Evolutionary conservation across 2,888 invertebrate genomes (phyloP).

Genomic region (Melieria crassipennis): DNA sequence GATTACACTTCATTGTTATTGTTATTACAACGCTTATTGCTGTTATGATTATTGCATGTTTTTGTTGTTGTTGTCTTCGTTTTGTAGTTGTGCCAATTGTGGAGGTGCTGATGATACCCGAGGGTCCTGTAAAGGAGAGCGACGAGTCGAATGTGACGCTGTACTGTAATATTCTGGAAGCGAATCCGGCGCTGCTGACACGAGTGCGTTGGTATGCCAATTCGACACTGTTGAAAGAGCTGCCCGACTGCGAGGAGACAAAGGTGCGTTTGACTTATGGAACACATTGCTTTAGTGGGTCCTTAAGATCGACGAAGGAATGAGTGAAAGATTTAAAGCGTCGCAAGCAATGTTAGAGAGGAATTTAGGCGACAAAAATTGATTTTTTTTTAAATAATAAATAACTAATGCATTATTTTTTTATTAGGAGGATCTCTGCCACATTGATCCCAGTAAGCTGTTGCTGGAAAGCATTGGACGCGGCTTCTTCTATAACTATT

Average conservation of each 20-base stretch:
- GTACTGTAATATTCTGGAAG: conserved; percentile 80
- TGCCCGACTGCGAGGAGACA: conserved; percentile 76
- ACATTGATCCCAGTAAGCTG: conserved; percentile 87
- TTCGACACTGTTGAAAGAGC: conserved; percentile 82
- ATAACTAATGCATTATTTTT: conserved; percentile 11
- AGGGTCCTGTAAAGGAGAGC: conserved; percentile 80
- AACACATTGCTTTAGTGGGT: too few species aligned
- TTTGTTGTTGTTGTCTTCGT: neutral
- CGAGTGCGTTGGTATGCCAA: conserved; percentile 90
- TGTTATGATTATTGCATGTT: neutral
- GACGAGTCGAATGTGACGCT: conserved; percentile 84
- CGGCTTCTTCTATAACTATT: conserved; percentile 92
- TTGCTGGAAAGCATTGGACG: conserved; percentile 86
- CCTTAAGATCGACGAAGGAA: too few species aligned
- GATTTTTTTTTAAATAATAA: neutral
- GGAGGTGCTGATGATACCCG: conserved; percentile 78
- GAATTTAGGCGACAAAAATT: neutral
- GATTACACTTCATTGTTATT: too few species aligned
- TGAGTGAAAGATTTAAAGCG: too few species aligned
- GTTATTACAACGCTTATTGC: neutral
- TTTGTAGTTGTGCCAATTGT: conserved; percentile 80
- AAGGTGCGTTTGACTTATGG: conserved; percentile 47
- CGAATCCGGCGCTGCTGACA: conserved; percentile 78
- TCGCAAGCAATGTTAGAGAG: too few species aligned
- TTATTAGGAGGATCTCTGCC: conserved; percentile 74